These are phyloP conservation scores for Chelonoidis abingdonii DNA, from an alignment of 2,113 vertebrate species.

Conservation along the genomic window DNA sequence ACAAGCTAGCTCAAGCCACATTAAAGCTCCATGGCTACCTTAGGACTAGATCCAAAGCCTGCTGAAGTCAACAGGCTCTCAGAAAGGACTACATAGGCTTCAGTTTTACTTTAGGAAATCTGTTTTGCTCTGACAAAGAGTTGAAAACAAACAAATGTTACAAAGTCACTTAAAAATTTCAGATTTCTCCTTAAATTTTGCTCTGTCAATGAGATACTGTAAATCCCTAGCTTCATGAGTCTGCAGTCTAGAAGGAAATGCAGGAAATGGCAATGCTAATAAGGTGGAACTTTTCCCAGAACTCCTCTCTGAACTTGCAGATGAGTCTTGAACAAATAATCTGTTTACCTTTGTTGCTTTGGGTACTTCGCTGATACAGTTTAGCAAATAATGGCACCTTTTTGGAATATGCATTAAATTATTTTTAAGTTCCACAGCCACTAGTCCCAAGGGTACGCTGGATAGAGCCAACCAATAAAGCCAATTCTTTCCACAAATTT, in stretches of 20 bases:
- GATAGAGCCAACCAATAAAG: constrained; percentile 18
- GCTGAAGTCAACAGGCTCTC: neutral
- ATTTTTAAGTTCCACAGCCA: constrained; percentile 48
- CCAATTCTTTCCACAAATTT: constrained; percentile 53
- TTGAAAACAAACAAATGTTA: neutral
- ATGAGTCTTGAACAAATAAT: constrained; percentile 9
- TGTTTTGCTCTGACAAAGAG: neutral
- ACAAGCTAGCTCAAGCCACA: neutral
- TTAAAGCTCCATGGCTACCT: neutral
- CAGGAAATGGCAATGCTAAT: constrained; percentile 27
- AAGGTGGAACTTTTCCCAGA: neutral
- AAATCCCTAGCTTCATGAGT: neutral
- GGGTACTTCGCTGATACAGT: constrained; percentile 2
- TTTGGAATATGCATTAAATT: constrained; percentile 42
- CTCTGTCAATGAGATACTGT: neutral
- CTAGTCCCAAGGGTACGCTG: constrained; percentile 18
- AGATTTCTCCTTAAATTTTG: constrained; percentile 29
- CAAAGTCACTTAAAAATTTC: neutral
- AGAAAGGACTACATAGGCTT: neutral
- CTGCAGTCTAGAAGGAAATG: neutral
- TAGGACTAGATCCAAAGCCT: neutral
- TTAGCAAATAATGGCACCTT: constrained; percentile 30
- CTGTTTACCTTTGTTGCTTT: neutral
- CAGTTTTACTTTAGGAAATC: neutral
- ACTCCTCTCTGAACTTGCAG: neutral